Base-by-base conservation (phyloP, 64 coral and sea anemone genomes). In the Platygyra sinensis region DNA sequence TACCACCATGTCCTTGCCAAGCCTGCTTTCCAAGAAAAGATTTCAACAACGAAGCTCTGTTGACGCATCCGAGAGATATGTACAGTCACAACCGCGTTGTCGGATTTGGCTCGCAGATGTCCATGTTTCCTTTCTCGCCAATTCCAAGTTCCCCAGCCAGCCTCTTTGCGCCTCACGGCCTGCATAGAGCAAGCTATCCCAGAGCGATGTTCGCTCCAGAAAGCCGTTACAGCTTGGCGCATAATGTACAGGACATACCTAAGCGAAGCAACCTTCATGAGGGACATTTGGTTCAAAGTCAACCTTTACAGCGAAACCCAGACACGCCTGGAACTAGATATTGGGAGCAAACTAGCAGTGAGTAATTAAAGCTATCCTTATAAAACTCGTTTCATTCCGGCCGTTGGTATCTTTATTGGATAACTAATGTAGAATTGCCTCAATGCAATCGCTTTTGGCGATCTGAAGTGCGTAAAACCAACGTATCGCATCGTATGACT, bases 11-110 rank as follows among this genome's bases (percentile, higher is more conserved):
- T n/a, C 33, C 62, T 51, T 85, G 81, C 63, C 51, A n/a, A 8
- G 63, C 36, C 38, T 85, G 81, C 29, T 42, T 71, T 25, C 12
- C 62, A 51, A 71, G 62, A 24, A 85, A 72, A 67, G 81, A 85
- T 52, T 72, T 85, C 19, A 24, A 12, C 81, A 36, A 20, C 25
- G 65, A 69, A n/a, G 65, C 65, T 69, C 20, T 69, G 11, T 11
- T 69, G 24, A 2, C 65, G 22, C 63, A 22, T 71, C 63, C 62
- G 0, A 71, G 62, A 50, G 81, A 72, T 22, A 9, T 85, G 20
- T 85, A 46, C 33, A 85, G 5, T 22, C 24, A 79, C 29, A 10
- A 49, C 10, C 38, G 81, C 24, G 0, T 28, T 49, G 39, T 51
- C 32, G 63, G 62, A 25, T 72, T 51, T 46, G 29, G 61, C 12